phyloP scores from a whole-genome alignment of 2,113 vertebrate species.

The Alouatta palliata region DNA sequence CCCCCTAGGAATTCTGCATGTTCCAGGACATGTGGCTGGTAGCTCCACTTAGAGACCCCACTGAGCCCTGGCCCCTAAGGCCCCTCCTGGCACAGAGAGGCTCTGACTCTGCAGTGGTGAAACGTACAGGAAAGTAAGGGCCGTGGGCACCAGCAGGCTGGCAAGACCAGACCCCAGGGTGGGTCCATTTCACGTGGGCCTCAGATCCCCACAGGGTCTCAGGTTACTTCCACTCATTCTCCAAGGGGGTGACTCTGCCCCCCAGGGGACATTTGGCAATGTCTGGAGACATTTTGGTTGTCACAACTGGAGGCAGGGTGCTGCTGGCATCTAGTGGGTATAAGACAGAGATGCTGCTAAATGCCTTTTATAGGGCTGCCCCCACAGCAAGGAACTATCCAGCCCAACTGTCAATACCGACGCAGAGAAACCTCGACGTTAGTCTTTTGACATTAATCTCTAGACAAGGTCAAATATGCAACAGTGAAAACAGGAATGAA shows the following conservation, averaged over 20 bases:
- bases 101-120: background rate
- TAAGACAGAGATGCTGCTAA: background rate
- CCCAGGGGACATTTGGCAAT: conserved; percentile 27
- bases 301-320: conserved; percentile 53
- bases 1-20: background rate
- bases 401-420: background rate
- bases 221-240: background rate
- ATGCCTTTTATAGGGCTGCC: background rate
- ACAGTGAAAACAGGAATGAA: background rate
- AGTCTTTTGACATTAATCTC: background rate
- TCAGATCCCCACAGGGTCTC: background rate
- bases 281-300: conserved; percentile 61
- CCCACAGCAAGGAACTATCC: background rate
- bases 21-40: background rate
- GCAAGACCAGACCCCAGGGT: background rate
- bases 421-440: background rate
- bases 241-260: background rate
- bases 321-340: conserved; percentile 25
- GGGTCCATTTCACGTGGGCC: background rate
- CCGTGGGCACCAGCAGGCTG: background rate
- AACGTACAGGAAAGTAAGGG: background rate
- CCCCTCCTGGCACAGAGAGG: background rate
- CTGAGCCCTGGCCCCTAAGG: background rate
- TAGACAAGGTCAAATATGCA: background rate
- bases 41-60: background rate